Base-by-base conservation (phyloP, 1,140 invertebrate genomes). In the Zaprionus ornatus region DNA sequence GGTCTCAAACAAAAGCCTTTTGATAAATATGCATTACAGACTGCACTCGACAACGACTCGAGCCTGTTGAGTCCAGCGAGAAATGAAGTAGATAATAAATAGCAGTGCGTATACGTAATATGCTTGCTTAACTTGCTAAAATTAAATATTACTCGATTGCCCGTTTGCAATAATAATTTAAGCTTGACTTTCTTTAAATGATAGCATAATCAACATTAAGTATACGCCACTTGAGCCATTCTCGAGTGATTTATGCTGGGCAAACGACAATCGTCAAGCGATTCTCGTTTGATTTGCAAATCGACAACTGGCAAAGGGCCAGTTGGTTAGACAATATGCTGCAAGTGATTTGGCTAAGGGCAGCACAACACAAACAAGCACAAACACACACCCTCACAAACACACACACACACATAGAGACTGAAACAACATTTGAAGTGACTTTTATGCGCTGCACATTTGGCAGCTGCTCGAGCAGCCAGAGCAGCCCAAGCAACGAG, bases 311-410 rank as follows among this genome's bases (percentile, higher is more conserved):
- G 52, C 52, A 23, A 15, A n/a, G 12, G 21, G 21, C 52, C 56
- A 59, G 56, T 57, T 59, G 69, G 54, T 54, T 64, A 60, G 60
- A 71, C 60, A 63, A 70, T 70, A 45, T 68, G 56, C 54, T 68
- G 52, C 69, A 82, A 77, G 83, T 80, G 83, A 87, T 86, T 86
- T 86, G 83, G 83, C 83, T 29, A 60, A 37, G 25, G 52, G 60
- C 25, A 77, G 50, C 21, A 54, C 23, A 13, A 29, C n/a, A 66
- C 4, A 59, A 1, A 21, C 37, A 27, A 19, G 50, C 15, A 48
- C 62, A 65, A 42, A 57, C 52, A 21, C 27, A 29, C 23, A 66
- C n/a, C n/a, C n/a, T n/a, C n/a, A 52, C 63, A 66, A n/a, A 60
- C 54, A 67, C 66, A 64, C 42, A 35, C 13, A 15, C 17, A 55